Percentiles rank a stretch among this genome's conserved stretches.
These are phyloP conservation scores for Silurus aristotelis DNA, from an alignment of 2,797 vertebrate genomes.

Conservation along the genomic window DNA sequence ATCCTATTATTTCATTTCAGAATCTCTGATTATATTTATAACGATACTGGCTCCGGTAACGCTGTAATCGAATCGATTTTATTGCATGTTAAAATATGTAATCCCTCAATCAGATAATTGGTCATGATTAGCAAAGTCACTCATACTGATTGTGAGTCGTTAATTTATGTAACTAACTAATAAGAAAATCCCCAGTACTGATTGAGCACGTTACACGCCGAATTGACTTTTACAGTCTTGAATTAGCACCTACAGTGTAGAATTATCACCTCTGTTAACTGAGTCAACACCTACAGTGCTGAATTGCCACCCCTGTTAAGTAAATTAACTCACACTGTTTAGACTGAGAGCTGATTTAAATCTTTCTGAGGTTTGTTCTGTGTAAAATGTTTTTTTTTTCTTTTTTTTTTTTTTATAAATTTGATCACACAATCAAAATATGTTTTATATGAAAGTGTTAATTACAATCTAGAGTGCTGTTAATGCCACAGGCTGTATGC, in stretches of 20 bases:
- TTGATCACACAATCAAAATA: neutral
- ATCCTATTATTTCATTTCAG: too few relatives aligned
- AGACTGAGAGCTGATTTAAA: neutral
- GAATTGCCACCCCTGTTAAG: neutral
- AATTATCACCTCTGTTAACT: slow-evolving; percentile 10
- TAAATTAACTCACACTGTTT: neutral
- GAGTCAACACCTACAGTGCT: neutral
- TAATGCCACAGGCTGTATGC: neutral
- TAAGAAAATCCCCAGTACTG: neutral
- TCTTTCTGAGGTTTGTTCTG: neutral
- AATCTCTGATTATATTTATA: too few relatives aligned
- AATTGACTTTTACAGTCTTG: slow-evolving; percentile 16
- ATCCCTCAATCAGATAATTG: too few relatives aligned
- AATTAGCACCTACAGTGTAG: slow-evolving; percentile 27
- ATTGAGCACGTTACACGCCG: neutral
- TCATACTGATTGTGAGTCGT: neutral
- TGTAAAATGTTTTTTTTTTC: too few relatives aligned
- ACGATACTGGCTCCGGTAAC: too few relatives aligned
- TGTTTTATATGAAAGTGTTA: neutral
- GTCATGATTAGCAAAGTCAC: neutral
- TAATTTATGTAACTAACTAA: too few relatives aligned
- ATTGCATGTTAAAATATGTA: too few relatives aligned
- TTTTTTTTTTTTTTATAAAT: neutral
- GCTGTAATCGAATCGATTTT: too few relatives aligned
- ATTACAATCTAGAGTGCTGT: neutral